Percentiles rank a stretch among this genome's conserved stretches.
These are phyloP conservation scores for Xiphorhynchus elegans DNA, from an alignment of 2,113 vertebrate genomes.

Conservation along the genomic window DNA sequence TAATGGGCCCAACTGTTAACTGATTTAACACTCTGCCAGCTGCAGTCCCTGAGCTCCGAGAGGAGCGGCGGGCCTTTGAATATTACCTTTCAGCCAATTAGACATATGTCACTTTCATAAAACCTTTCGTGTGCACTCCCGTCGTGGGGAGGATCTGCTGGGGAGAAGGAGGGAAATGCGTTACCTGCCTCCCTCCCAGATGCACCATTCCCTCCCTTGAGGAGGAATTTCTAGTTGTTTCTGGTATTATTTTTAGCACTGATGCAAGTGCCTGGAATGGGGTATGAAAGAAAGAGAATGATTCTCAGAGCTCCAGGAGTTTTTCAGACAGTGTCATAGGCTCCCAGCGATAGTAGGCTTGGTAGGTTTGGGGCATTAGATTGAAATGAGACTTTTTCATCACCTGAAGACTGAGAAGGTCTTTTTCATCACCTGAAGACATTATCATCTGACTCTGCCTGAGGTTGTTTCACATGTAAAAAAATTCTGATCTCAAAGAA, in stretches of 20 bases:
- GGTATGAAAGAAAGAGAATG: background rate
- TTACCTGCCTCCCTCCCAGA: background rate
- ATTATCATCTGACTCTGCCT: background rate
- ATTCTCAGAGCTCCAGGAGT: background rate
- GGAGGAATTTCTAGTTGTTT: background rate
- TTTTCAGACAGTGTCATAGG: background rate
- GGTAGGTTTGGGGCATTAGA: background rate
- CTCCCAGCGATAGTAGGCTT: background rate
- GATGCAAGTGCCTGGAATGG: background rate
- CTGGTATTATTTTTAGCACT: background rate
- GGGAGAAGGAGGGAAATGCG: background rate
- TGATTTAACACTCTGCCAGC: constrained; percentile 76
- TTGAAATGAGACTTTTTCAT: background rate
- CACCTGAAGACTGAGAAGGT: background rate
- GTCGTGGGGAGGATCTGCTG: background rate
- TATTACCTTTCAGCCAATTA: constrained; percentile 76
- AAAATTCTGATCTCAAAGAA: background rate
- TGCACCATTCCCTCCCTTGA: accelerated
- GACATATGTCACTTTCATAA: constrained; percentile 69
- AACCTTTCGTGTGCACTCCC: background rate
- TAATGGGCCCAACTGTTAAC: constrained; percentile 68
- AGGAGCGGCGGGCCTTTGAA: constrained; percentile 47
- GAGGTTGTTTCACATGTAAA: background rate
- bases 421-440: background rate
- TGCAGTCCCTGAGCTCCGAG: constrained; percentile 66